Conservation (phyloP, 1,140 invertebrate genomes). For the Zaprionus ornatus region DNA sequence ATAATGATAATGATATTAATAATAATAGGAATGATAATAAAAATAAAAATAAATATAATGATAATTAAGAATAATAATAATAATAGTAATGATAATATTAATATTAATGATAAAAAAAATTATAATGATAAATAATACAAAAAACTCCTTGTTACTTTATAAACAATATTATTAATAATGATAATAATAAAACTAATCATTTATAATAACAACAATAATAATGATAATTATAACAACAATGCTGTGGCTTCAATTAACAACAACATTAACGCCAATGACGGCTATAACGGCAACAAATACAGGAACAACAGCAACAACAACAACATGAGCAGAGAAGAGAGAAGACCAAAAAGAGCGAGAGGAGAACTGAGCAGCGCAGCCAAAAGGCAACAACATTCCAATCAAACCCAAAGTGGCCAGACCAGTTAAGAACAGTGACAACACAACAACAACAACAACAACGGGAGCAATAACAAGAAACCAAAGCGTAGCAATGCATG, state of each 20-base stretch:
- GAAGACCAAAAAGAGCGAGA: slow-evolving; percentile 27
- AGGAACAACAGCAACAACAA: slow-evolving; percentile 11
- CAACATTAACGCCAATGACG: slow-evolving; percentile 23
- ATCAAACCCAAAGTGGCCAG: slow-evolving; percentile 74
- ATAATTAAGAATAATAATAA: no score
- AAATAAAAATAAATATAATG: no score
- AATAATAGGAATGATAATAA: no score
- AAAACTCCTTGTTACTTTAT: no score
- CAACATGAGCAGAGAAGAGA: slow-evolving; percentile 12
- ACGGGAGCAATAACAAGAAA: slow-evolving; percentile 35
- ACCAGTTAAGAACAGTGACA: slow-evolving; percentile 66
- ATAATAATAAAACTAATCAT: no score
- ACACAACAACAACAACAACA: slow-evolving; percentile 51
- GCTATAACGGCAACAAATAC: slow-evolving; percentile 33
- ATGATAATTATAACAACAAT: slow-evolving; percentile 22
- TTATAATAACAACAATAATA: slow-evolving; percentile 26
- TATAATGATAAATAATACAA: no score
- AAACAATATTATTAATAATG: no score
- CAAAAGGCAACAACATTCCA: slow-evolving; percentile 76
- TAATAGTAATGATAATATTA: no score
- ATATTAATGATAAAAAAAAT: no score
- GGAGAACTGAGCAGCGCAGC: slow-evolving; percentile 24
- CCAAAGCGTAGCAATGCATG: slow-evolving; percentile 54
- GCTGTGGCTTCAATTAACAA: slow-evolving; percentile 10
- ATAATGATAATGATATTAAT: no score